A percentile compares a stretch with the other conserved stretches of the same genome.
Evolutionary conservation across 1,140 invertebrate genomes (phyloP).

Genomic region (Galleria mellonella): DNA sequence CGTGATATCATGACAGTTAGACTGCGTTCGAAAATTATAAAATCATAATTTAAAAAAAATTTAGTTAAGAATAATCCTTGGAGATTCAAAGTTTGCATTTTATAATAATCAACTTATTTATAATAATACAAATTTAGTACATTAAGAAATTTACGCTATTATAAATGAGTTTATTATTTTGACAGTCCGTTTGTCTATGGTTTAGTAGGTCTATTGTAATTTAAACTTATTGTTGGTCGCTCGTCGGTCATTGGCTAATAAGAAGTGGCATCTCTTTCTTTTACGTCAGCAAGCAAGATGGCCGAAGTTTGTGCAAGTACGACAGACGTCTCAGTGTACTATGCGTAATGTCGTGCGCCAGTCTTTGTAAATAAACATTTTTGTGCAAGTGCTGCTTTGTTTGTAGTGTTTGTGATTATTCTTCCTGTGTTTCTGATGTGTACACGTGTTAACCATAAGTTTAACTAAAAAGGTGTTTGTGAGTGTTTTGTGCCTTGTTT

Average conservation of each 20-base stretch:
- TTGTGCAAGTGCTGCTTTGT: slow-evolving; percentile 35
- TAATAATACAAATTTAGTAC: too few species aligned
- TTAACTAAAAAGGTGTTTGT: slow-evolving; percentile 40
- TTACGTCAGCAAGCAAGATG: slow-evolving; percentile 52
- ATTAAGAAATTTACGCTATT: too few species aligned
- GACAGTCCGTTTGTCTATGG: neutral
- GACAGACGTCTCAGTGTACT: slow-evolving; percentile 52
- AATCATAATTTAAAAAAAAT: too few species aligned
- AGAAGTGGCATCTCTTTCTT: slow-evolving; percentile 20
- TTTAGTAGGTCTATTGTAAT: too few species aligned
- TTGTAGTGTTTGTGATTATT: slow-evolving; percentile 36
- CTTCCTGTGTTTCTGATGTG: slow-evolving; percentile 40
- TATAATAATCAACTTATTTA: too few species aligned
- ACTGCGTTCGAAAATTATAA: too few species aligned
- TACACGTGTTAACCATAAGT: slow-evolving; percentile 35
- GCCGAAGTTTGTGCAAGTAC: slow-evolving; percentile 56
- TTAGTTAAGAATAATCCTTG: too few species aligned
- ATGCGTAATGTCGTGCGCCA: slow-evolving; percentile 35
- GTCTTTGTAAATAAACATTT: slow-evolving; percentile 56
- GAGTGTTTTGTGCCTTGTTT: slow-evolving; percentile 66
- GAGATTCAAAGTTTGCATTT: too few species aligned
- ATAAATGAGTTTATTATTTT: too few species aligned
- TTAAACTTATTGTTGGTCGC: neutral
- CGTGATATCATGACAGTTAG: too few species aligned
- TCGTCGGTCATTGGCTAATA: slow-evolving; percentile 11